A percentile compares a stretch with the other conserved stretches of the same genome.
Conservation (phyloP, 2,888 invertebrate genomes). For the Germaria angustata region DNA sequence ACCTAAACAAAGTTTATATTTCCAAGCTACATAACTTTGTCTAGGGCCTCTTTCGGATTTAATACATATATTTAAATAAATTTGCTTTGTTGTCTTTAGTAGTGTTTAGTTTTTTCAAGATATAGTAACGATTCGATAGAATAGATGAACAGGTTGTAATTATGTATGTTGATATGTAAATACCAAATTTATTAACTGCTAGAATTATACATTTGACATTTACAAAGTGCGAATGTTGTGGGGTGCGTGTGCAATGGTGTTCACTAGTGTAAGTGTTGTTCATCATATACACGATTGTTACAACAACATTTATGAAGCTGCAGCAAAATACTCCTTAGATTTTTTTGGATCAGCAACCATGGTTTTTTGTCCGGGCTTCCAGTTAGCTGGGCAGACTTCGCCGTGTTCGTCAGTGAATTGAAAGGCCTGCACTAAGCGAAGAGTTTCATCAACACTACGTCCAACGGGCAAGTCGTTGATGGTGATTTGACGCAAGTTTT, state of each 20-base stretch:
- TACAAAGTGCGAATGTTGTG: constrained; percentile 2
- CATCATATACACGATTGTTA: constrained; percentile 59
- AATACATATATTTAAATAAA: constrained; percentile 14
- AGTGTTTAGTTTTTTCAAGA: not conserved
- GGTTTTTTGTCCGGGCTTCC: constrained; percentile 95
- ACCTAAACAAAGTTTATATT: constrained; percentile 33
- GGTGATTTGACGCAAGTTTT: constrained; percentile 95
- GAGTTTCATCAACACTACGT: constrained; percentile 93
- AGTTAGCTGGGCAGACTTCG: constrained; percentile 96
- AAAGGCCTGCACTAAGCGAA: constrained; percentile 97
- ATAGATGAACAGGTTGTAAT: constrained; percentile 10
- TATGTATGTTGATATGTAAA: too few species aligned
- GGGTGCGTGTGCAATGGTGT: not conserved
- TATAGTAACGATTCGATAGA: constrained; percentile 10
- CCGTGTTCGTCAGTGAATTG: constrained; percentile 97
- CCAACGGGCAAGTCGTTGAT: constrained; percentile 98
- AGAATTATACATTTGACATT: constrained; percentile 61
- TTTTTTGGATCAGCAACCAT: constrained; percentile 93
- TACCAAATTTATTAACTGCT: constrained; percentile 59
- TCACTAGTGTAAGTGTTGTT: constrained; percentile 40
- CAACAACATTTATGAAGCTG: constrained; percentile 74
- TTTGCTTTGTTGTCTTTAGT: not conserved
- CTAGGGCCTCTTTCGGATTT: constrained; percentile 49
- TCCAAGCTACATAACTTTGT: constrained; percentile 2
- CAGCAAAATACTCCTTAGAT: constrained; percentile 90